These are phyloP conservation scores for Ciona savignyi DNA, from an alignment of 23 tunicate genomes.

Conservation along the genomic window DNA sequence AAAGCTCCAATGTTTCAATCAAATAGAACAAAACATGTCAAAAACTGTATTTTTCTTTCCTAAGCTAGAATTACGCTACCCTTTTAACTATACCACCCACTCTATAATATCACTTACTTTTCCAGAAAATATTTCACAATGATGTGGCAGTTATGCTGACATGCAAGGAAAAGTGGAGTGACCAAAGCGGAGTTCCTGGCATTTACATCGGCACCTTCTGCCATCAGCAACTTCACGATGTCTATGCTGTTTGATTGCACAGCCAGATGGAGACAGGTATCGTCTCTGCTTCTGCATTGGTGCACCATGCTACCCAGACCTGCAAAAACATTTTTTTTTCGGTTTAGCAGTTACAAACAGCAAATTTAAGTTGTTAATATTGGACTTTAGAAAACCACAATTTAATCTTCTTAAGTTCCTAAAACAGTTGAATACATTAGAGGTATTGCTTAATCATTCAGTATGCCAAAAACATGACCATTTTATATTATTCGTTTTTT, in stretches of 20 bases:
- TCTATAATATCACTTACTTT: constrained; percentile 33
- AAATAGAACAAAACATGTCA: too few species aligned
- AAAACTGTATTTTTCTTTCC: too few species aligned
- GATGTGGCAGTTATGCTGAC: constrained; percentile 72
- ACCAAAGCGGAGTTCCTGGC: constrained; percentile 58
- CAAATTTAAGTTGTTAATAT: too few species aligned
- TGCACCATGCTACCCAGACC: constrained; percentile 69
- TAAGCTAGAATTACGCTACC: too few species aligned
- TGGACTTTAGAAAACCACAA: background rate
- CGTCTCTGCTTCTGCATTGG: constrained; percentile 51
- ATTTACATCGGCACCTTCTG: constrained; percentile 76
- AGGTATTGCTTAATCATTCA: too few species aligned
- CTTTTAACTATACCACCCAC: too few species aligned
- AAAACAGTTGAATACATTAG: too few species aligned
- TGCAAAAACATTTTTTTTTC: too few species aligned
- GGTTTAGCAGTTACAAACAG: too few species aligned
- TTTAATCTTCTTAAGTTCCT: background rate
- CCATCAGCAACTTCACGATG: constrained; percentile 65
- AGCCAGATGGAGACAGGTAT: constrained; percentile 86
- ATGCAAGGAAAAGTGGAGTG: constrained; percentile 70
- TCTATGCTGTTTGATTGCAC: constrained; percentile 81
- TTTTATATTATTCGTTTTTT: too few species aligned
- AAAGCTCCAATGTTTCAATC: too few species aligned
- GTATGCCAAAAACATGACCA: too few species aligned
- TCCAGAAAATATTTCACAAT: constrained; percentile 77